Evolutionary conservation across 2,113 vertebrate species (phyloP), one percentile per base, ranked within the genome.

Genomic region (Eptatretus burgeri): DNA sequence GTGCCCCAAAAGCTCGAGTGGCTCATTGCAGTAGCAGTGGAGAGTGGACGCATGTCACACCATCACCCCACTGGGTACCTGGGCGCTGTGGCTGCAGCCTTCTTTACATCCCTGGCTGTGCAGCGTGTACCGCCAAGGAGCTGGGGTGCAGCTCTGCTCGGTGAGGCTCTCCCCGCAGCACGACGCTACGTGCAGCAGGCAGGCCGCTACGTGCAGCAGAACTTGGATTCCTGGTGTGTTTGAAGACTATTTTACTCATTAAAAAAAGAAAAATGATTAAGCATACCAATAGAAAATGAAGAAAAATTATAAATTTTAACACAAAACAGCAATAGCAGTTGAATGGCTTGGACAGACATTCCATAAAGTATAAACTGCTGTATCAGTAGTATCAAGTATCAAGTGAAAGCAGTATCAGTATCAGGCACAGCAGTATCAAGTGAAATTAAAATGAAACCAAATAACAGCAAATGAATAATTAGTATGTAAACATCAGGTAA

Each of bases 21-120:
- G 1, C 72, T 83, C 69, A 51, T 82, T 7, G 51, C 67, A 14
- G 74, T 80, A 68, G 81, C 80, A 72, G 72, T 83, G 0, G 81
- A 83, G 71, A 82, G 81, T 0, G 80, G 81, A 2, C 76, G 79
- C 11, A 81, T 83, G 79, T 81, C 80, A 63, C 81, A 83, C 64
- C 81, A 83, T 68, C 78, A 83, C 13, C 81, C 81, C 18, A 82
- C 79, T 0, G 79, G 79, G 52, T 83, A 81, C 71, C 73, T 83
- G 67, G 81, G 81, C 1, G 72, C 76, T 51, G 64, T 84, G 41
- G 74, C 66, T 2, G 75, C 80, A 0, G 79, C 81, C 5, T 75
- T 84, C 51, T 82, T 84, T 67, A 74, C 78, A 0, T 71, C 78
- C 1, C 77, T 76, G 0, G 80, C 81, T 0, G 71, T 81, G 63